Base-by-base conservation (phyloP, 2,113 vertebrate genomes). In the Struthio camelus region DNA sequence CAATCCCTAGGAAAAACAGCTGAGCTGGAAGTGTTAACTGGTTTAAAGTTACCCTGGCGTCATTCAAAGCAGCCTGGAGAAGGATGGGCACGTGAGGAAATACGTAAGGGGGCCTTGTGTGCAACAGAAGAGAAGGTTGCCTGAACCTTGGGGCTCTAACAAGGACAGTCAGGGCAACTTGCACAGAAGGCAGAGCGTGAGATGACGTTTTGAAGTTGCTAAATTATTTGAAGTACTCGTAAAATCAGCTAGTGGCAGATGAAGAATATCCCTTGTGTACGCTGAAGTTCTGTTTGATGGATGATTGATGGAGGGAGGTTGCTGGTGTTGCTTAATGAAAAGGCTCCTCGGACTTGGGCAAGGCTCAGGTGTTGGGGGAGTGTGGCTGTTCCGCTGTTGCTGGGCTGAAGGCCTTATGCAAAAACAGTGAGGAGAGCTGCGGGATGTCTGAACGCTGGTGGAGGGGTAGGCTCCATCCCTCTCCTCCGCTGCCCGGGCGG, bases 401-500 rank as follows among this genome's bases (percentile, higher is more conserved):
- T 61, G 38, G 53, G 6, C 64, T n/a, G n/a, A n/a, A n/a, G n/a
- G n/a, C n/a, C n/a, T n/a, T n/a, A n/a, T n/a, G n/a, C n/a, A n/a
- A n/a, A n/a, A n/a, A n/a, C n/a, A n/a, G n/a, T n/a, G n/a, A n/a
- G n/a, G n/a, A n/a, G n/a, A n/a, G n/a, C n/a, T n/a, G n/a, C n/a
- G n/a, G n/a, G n/a, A n/a, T n/a, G n/a, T n/a, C n/a, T n/a, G n/a
- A n/a, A n/a, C n/a, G n/a, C n/a, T n/a, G n/a, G n/a, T n/a, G n/a
- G n/a, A n/a, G n/a, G n/a, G n/a, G n/a, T n/a, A n/a, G n/a, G n/a
- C n/a, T n/a, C n/a, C n/a, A n/a, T n/a, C n/a, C n/a, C n/a, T n/a
- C n/a, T n/a, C 16, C 22, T 25, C 25, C 0, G 0, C 15, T 12
- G n/a, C 40, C 9, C 0, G 2, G 4, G 25, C 32, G 15, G 13